Conservation (phyloP, 2,888 invertebrate genomes). For the Stenodera caucasica region DNA sequence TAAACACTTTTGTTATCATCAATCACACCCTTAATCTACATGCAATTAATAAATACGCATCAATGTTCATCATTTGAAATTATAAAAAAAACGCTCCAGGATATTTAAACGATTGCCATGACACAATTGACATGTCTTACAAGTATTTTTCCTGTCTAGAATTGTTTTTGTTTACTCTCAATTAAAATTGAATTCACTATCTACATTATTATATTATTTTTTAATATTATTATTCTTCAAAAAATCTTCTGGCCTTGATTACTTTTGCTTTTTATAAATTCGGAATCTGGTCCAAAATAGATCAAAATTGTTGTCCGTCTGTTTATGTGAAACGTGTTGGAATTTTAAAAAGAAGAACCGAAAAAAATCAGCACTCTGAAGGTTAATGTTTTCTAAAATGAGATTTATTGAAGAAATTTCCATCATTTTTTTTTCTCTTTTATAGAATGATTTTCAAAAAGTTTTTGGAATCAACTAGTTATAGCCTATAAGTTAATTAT, state of each 20-base stretch:
- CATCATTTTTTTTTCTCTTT: neutral
- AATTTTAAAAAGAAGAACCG: neutral
- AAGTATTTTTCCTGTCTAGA: neutral
- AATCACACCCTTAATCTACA: neutral
- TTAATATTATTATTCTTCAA: neutral
- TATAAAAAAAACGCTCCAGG: neutral
- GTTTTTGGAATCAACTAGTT: no score
- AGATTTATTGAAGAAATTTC: neutral
- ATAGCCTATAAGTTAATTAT: no score
- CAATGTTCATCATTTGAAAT: neutral
- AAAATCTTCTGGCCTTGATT: slow-evolving; percentile 1
- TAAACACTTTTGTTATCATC: neutral
- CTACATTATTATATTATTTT: no score
- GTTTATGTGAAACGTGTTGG: slow-evolving; percentile 2
- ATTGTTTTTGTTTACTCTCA: neutral
- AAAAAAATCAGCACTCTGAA: neutral
- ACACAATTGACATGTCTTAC: neutral
- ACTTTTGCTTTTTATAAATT: neutral
- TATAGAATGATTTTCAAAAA: no score
- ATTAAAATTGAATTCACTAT: neutral
- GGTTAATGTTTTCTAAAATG: neutral
- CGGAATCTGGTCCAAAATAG: neutral
- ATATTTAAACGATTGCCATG: neutral
- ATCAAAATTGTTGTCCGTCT: neutral
- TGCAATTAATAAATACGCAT: neutral